Base-by-base conservation (phyloP, 2,797 vertebrate species). In the Diplodus puntazzo region DNA sequence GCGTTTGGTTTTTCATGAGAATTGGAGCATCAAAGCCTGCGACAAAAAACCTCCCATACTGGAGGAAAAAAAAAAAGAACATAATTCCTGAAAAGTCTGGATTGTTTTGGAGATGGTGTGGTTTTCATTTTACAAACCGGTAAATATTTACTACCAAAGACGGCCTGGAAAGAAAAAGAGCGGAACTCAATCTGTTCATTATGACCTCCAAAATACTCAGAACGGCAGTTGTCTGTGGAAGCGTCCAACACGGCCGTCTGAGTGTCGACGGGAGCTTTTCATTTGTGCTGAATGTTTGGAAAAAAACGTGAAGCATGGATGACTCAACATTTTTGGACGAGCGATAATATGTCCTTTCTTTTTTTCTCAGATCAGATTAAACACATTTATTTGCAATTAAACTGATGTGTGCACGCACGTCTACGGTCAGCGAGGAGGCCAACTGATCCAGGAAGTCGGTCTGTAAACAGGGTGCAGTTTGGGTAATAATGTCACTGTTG, bases 1-100 rank as follows among this genome's bases (percentile, higher is more conserved):
- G 6, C 23, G 73, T 70, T 50, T 50, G 74, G 80, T 89, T 90
- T 89, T 90, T 88, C 60, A 82, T 49, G 92, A 94, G 78, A 85
- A 61, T 27, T 73, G 72, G 25, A 68, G 67, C 84, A 88, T 90
- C 88, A 87, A 92, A 90, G 89, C 50, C 18, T 1, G 49, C 75
- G 27, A 59, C 23, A 27, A 34, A 8, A 9, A 39, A 54, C 67
- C 69, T 61, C 77, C 34, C 73, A 58, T 30, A 21, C 21, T 54
- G 61, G 50, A 84, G 69, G 16, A 61, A 81, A 25, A 25, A 25
- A 25, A 25, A 25, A 25, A 25, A 25, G 3, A 27, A 70, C 63
- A 49, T 59, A 64, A 78, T 78, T 90, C 81, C 68, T 77, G 59
- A 87, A 87, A 77, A 79, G 78, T 75, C 69, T 81, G 72, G 68